Percentiles rank a stretch among this genome's conserved stretches.
Conservation (phyloP, 2,797 vertebrate species). For the Gobionotothen gibberifrons region DNA sequence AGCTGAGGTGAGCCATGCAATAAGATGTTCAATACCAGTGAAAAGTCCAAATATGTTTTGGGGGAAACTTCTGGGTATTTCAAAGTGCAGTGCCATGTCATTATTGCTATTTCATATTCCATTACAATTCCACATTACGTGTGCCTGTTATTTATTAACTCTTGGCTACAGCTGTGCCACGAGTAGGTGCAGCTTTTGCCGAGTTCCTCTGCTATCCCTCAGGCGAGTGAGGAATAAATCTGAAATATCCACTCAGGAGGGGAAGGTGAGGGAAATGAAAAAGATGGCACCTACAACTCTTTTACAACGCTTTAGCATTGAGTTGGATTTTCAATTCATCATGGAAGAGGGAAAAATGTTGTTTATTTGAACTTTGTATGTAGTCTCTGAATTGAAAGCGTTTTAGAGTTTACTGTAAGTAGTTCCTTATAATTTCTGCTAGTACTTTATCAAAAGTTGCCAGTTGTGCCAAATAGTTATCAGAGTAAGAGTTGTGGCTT, state of each 20-base stretch:
- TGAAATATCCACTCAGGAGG: constrained; percentile 51
- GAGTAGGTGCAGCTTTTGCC: constrained; percentile 46
- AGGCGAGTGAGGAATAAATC: constrained; percentile 63
- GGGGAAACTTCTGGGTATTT: too few relatives aligned
- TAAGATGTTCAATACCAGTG: background rate
- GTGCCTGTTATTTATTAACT: constrained; percentile 68
- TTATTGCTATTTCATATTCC: constrained; percentile 54
- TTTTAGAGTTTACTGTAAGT: too few relatives aligned
- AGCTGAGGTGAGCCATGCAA: background rate
- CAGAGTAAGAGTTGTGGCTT: background rate
- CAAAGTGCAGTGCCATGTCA: constrained; percentile 17
- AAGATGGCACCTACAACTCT: constrained; percentile 41
- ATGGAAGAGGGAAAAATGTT: constrained; percentile 12
- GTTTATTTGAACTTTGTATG: background rate
- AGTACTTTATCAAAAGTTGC: background rate
- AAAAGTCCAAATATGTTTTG: too few relatives aligned
- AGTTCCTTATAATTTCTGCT: background rate
- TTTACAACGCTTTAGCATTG: constrained; percentile 18
- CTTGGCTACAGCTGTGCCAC: constrained; percentile 43
- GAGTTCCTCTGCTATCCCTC: constrained; percentile 51
- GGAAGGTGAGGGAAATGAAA: constrained; percentile 51
- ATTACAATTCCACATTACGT: constrained; percentile 62
- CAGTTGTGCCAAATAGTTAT: background rate
- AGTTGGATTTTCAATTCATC: constrained; percentile 25
- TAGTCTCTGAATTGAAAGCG: constrained; percentile 13